A percentile compares a stretch with the other conserved stretches of the same genome.
Conservation (phyloP, 2,888 invertebrate genomes). For the Ceraclea dissimilis region DNA sequence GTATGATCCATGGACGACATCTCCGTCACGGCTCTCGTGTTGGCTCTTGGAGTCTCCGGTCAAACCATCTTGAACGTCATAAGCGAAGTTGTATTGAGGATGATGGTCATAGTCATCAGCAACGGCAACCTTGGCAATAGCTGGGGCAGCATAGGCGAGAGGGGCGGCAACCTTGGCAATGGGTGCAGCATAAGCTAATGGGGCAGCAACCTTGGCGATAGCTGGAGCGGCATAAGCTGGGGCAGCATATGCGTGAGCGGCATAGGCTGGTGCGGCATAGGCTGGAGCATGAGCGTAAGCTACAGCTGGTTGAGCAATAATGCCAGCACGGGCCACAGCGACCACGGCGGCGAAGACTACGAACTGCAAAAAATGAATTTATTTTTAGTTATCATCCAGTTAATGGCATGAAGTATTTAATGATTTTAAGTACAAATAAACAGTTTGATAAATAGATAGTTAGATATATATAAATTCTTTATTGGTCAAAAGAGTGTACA, state of each 20-base stretch:
- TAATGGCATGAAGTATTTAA: too few relatives aligned
- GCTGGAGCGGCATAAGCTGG: conserved; percentile 19
- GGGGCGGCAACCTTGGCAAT: conserved; percentile 18
- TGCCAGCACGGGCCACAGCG: conserved; percentile 20
- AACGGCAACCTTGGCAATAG: conserved; percentile 23
- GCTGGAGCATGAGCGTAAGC: conserved; percentile 26
- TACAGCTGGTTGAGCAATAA: conserved; percentile 15
- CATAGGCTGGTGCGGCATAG: conserved; percentile 21
- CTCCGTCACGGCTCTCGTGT: conserved; percentile 49
- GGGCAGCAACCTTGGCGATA: conserved; percentile 16
- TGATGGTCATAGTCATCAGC: conserved; percentile 37
- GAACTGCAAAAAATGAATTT: conserved; percentile 10
- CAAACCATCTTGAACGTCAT: conserved; percentile 50
- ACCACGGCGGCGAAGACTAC: conserved; percentile 19
- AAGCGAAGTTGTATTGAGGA: conserved; percentile 53
- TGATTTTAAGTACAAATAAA: too few relatives aligned
- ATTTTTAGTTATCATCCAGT: too few relatives aligned
- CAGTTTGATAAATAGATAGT: too few relatives aligned
- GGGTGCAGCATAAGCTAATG: conserved; percentile 16
- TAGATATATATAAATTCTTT: too few relatives aligned
- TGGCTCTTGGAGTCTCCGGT: conserved; percentile 54
- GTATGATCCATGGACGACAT: conserved; percentile 51
- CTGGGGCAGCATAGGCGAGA: conserved; percentile 16
- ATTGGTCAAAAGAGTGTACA: too few relatives aligned
- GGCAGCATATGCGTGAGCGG: conserved; percentile 27